Conservation (phyloP, 2,113 vertebrate species). For the Varanus salvator region DNA sequence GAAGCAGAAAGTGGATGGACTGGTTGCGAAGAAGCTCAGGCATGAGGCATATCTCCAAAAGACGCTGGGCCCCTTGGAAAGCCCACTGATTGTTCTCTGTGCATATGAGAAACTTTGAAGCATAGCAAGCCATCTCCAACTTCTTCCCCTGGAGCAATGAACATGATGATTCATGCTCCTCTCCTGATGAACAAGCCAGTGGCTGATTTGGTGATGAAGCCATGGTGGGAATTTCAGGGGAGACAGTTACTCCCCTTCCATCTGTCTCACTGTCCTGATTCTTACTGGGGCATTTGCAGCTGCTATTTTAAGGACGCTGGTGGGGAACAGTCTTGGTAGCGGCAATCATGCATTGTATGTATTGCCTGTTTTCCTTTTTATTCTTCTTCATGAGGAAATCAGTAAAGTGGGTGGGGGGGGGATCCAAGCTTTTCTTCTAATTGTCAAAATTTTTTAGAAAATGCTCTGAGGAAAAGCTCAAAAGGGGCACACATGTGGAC, state of each 20-base stretch:
- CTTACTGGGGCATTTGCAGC: background rate
- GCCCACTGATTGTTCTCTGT: background rate
- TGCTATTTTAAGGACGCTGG: background rate
- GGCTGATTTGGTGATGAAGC: background rate
- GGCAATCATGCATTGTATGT: background rate
- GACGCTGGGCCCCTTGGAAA: background rate
- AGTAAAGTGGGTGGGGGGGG: background rate
- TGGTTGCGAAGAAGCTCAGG: background rate
- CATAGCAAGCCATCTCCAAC: background rate
- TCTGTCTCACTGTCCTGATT: background rate
- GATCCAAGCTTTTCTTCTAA: background rate
- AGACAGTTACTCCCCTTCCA: background rate
- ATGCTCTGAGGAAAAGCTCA: background rate
- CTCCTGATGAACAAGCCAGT: background rate
- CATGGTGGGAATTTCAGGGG: background rate
- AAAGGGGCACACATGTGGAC: background rate
- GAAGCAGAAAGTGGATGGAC: background rate
- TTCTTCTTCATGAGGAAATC: background rate
- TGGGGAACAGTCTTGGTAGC: background rate
- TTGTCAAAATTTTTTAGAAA: background rate
- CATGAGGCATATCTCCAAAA: background rate
- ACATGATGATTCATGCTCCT: background rate
- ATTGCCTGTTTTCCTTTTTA: background rate
- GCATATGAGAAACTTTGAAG: background rate
- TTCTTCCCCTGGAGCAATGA: background rate